These are phyloP conservation scores for Exocentrus adspersus DNA, from an alignment of 2,888 invertebrate genomes.

Conservation along the genomic window DNA sequence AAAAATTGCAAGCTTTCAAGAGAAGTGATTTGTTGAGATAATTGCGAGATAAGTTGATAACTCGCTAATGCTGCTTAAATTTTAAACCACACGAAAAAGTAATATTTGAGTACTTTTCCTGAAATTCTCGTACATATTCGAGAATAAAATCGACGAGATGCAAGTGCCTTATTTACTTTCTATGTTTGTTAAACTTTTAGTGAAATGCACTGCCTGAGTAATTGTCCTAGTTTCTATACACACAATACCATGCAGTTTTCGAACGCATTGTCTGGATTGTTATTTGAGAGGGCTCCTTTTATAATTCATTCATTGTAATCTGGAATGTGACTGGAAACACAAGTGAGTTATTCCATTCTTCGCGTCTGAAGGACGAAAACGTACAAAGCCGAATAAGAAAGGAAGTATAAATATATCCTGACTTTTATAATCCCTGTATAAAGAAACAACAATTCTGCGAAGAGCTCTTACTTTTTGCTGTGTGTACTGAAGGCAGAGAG, in stretches of 20 bases:
- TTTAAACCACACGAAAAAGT: too few species aligned
- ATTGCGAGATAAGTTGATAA: too few species aligned
- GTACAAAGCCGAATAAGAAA: constrained; percentile 7
- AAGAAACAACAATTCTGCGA: constrained; percentile 27
- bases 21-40: too few species aligned
- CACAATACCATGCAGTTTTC: background rate
- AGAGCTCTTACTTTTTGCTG: constrained; percentile 33
- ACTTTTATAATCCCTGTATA: constrained; percentile 31
- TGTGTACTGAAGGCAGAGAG: constrained; percentile 25
- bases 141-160: too few species aligned
- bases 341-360: constrained; percentile 10
- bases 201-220: too few species aligned
- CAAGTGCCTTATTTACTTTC: too few species aligned
- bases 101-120: too few species aligned
- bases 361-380: constrained; percentile 5
- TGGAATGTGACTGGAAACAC: background rate
- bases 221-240: too few species aligned
- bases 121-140: too few species aligned
- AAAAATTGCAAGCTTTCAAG: too few species aligned
- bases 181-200: too few species aligned
- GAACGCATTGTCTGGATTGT: background rate
- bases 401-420: constrained; percentile 31
- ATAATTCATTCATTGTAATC: background rate
- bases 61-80: too few species aligned
- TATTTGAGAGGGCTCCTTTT: background rate